phyloP scores from a whole-genome alignment of 30 jellyfish, hydroid and myxozoan genomes.

The Cassiopea andromeda region DNA sequence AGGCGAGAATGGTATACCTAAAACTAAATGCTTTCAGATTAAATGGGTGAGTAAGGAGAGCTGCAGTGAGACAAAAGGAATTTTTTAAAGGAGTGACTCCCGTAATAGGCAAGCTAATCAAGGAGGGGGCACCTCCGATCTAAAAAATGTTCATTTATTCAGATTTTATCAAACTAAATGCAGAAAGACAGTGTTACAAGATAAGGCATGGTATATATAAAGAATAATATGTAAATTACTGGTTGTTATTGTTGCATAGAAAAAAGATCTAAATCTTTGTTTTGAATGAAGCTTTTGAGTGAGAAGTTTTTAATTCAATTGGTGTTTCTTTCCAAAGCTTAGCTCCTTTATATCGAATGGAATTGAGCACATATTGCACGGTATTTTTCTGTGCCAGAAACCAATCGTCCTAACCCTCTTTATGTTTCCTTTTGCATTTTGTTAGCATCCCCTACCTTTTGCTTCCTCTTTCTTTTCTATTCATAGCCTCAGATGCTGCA shows the following conservation, averaged over 20 bases:
- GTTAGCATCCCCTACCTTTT: no score
- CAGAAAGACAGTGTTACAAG: neutral
- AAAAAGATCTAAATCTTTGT: neutral
- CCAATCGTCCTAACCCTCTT: no score
- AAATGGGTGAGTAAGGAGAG: neutral
- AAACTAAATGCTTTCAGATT: neutral
- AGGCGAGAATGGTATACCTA: constrained; percentile 10
- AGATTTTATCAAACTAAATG: neutral
- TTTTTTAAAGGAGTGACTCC: constrained; percentile 29
- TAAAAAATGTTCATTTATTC: neutral
- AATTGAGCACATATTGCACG: constrained; percentile 15
- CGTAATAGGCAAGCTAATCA: constrained; percentile 24
- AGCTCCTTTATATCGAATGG: constrained; percentile 22
- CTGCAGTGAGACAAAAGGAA: neutral
- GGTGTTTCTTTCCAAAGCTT: constrained; percentile 21
- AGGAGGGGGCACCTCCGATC: constrained; percentile 26
- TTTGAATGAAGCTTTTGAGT: constrained; percentile 21
- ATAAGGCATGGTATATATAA: neutral
- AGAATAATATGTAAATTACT: constrained; percentile 9
- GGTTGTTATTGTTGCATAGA: constrained; percentile 13
- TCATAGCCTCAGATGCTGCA: no score
- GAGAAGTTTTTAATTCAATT: constrained; percentile 11
- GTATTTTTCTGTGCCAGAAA: constrained; percentile 16
- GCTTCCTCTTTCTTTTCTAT: no score
- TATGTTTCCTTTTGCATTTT: no score